Base-by-base conservation (phyloP, 2,888 invertebrate species). In the Cryptosula pallasiana region DNA sequence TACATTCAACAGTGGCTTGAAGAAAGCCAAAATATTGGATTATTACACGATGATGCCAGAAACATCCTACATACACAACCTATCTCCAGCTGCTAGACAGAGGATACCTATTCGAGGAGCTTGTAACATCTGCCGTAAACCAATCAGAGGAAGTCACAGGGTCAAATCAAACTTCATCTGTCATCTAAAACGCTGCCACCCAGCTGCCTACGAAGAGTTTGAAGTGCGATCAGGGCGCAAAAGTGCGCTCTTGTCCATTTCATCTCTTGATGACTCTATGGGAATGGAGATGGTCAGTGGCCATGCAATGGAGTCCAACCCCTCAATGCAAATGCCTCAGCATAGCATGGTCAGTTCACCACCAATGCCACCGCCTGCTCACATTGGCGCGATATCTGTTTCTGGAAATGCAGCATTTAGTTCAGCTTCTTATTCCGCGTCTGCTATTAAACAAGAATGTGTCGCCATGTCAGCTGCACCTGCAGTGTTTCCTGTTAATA, bases 131-230 rank as follows among this genome's bases (percentile, higher is more conserved):
- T 63, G 63, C n/a, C 13, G 5, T 5, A 63, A 27, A n/a, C 63
- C 63, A 5, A 63, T 63, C n/a, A 63, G 32, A 63, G 63, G 32
- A 20, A 63, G 63, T n/a, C 63, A 63, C 32, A 63, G 63, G 32
- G 63, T 63, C 63, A 63, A 63, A 32, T 63, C 63, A 32, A 63
- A 63, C 63, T 63, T 63, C 27, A 63, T 63, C 9, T 63, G 63
- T 27, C 63, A 63, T 63, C 9, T 63, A 9, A 63, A 32, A 63
- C 27, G 63, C 25, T 27, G 32, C 32, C 63, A 63, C n/a, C 63
- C 63, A 63, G 63, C 9, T 13, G 32, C 32, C 3, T 63, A 29
- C 32, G 63, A 20, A 9, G 29, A 63, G 63, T 63, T 32, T n/a
- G 63, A 63, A 32, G 27, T 63, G 9, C 29, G 20, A 32, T 63